These are phyloP conservation scores for Allobates femoralis DNA, from an alignment of 2,797 vertebrate species.

Conservation along the genomic window DNA sequence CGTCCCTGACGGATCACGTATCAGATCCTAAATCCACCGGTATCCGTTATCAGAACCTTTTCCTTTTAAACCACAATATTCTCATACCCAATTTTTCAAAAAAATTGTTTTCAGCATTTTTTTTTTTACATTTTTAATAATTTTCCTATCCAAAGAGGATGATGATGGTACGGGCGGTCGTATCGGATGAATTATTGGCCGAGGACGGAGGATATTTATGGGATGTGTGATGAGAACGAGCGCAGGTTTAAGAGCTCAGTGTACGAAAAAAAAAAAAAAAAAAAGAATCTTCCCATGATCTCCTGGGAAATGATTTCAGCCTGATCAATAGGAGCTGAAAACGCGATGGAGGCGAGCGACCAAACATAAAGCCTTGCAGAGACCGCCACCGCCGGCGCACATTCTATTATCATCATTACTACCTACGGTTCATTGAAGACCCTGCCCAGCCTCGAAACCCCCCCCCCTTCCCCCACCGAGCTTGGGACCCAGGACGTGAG, in stretches of 20 bases:
- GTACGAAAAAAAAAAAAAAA: not conserved
- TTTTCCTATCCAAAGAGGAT: no score
- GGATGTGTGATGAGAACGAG: not conserved
- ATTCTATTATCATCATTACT: conserved; percentile 8
- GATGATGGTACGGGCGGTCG: not conserved
- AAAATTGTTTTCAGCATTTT: no score
- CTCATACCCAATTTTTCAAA: no score
- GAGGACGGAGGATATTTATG: not conserved
- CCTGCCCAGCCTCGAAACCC: not conserved
- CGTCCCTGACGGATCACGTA: not conserved
- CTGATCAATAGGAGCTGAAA: conserved; percentile 1
- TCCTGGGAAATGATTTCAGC: conserved; percentile 4
- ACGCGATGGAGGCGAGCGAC: not conserved
- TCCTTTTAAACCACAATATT: no score
- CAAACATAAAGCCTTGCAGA: not conserved
- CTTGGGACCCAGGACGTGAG: conserved; percentile 30
- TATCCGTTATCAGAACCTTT: no score
- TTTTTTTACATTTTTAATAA: no score
- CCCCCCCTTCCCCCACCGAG: not conserved
- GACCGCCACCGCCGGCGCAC: no score
- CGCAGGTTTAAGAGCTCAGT: not conserved
- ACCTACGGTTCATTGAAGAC: not conserved
- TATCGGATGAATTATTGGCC: not conserved
- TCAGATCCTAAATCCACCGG: not conserved
- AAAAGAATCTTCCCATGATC: not conserved